Conservation (phyloP, 2,113 vertebrate genomes). For the Neogobius melanostomus region DNA sequence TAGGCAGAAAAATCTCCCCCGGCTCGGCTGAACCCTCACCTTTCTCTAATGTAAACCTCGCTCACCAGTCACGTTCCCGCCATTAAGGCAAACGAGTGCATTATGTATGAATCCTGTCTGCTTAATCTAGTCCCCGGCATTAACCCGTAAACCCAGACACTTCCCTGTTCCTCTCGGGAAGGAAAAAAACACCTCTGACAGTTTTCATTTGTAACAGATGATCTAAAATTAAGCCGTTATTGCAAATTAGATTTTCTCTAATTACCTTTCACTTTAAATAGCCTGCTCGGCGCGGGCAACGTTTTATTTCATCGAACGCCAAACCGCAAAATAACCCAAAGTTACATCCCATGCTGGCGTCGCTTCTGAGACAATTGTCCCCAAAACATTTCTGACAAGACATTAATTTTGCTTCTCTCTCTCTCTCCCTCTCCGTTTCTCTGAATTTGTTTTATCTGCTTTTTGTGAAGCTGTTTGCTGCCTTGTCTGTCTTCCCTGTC, state of each 20-base stretch:
- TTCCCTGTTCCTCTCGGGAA: constrained; percentile 24
- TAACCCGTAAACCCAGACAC: constrained; percentile 41
- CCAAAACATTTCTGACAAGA: constrained; percentile 63
- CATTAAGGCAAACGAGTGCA: constrained; percentile 67
- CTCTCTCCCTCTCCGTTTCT: constrained; percentile 7
- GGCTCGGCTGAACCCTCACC: constrained; percentile 68
- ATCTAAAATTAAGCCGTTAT: constrained; percentile 37
- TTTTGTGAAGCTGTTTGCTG: constrained; percentile 48
- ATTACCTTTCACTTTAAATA: constrained; percentile 23
- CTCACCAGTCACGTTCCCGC: constrained; percentile 66
- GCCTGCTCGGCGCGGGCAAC: constrained; percentile 2
- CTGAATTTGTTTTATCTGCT: constrained; percentile 12
- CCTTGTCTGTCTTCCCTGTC: constrained; percentile 49
- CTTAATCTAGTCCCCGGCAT: constrained; percentile 55
- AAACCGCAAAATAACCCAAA: constrained; percentile 44
- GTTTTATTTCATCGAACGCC: constrained; percentile 23
- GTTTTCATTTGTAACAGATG: constrained; percentile 35
- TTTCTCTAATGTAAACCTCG: constrained; percentile 70
- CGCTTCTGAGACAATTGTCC: constrained; percentile 49
- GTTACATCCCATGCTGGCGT: constrained; percentile 33
- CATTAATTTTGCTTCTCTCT: constrained; percentile 60
- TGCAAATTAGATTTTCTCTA: constrained; percentile 35
- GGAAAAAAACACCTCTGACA: constrained; percentile 26
- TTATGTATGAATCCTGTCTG: constrained; percentile 56
- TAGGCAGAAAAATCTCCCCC: constrained; percentile 73